phyloP scores from a whole-genome alignment of 2,888 invertebrate species.

The Plagodis pulveraria region DNA sequence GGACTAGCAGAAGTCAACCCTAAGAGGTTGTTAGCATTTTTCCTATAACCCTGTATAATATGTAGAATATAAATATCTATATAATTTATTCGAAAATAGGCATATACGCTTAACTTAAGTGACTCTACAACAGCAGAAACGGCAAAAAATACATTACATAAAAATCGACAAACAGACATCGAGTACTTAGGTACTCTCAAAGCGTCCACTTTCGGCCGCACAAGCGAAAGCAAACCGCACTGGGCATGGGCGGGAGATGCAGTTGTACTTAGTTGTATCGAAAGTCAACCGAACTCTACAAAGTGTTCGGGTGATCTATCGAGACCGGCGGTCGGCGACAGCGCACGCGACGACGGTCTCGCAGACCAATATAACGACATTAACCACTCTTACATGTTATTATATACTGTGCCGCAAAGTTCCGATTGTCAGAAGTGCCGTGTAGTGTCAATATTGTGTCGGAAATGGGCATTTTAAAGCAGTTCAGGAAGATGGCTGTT shows the following conservation, averaged over 20 bases:
- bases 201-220: constrained; percentile 31
- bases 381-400: background rate
- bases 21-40: too few relatives aligned
- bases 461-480: constrained; percentile 76
- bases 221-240: constrained; percentile 38
- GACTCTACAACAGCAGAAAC: too few relatives aligned
- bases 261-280: constrained; percentile 44
- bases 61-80: too few relatives aligned
- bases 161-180: constrained; percentile 10
- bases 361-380: constrained; percentile 29
- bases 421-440: too few relatives aligned
- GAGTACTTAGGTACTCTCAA: constrained; percentile 18
- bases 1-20: too few relatives aligned
- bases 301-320: constrained; percentile 52
- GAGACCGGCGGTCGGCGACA: constrained; percentile 55
- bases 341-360: constrained; percentile 48
- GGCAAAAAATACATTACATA: background rate
- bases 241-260: constrained; percentile 66
- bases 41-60: too few relatives aligned
- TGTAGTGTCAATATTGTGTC: constrained; percentile 9
- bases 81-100: too few relatives aligned
- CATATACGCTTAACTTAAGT: too few relatives aligned
- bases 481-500: constrained; percentile 74
- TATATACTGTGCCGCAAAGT: background rate
- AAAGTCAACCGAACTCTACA: constrained; percentile 32